Evolutionary conservation across 1,140 invertebrate genomes (phyloP).

Genomic region (Pseudobourletiella spinata): DNA sequence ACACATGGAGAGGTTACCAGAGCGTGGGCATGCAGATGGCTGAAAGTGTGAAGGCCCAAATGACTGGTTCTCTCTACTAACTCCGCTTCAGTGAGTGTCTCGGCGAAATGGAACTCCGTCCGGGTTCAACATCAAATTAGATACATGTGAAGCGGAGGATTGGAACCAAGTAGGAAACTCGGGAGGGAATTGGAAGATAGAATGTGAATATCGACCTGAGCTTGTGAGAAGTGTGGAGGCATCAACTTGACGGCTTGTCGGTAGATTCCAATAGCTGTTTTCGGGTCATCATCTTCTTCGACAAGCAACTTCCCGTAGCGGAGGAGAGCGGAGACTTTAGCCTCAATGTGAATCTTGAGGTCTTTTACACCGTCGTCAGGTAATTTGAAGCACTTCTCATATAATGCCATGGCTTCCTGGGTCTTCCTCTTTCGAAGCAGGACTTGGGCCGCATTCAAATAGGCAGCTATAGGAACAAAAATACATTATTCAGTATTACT

Average conservation of each 20-base stretch:
- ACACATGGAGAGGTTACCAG: too few species aligned
- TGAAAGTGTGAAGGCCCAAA: too few species aligned
- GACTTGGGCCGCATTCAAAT: constrained; percentile 85
- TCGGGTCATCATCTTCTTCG: constrained; percentile 65
- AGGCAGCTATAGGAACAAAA: constrained; percentile 68
- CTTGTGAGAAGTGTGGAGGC: constrained; percentile 63
- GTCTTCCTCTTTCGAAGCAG: constrained; percentile 68
- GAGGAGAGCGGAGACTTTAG: constrained; percentile 79
- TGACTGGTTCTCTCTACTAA: too few species aligned
- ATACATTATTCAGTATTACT: neutral
- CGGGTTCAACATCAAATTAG: too few species aligned
- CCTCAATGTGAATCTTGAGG: constrained; percentile 75
- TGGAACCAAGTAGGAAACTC: too few species aligned
- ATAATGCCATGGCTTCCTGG: constrained; percentile 71
- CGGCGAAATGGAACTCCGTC: too few species aligned
- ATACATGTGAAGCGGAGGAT: too few species aligned
- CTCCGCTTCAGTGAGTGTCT: too few species aligned
- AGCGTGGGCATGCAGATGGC: too few species aligned
- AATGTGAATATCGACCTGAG: too few species aligned
- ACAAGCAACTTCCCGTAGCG: constrained; percentile 83
- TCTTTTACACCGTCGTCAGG: constrained; percentile 82
- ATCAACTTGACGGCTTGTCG: constrained; percentile 71
- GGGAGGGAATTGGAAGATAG: too few species aligned
- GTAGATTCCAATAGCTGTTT: constrained; percentile 80
- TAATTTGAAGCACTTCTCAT: constrained; percentile 68